Evolutionary conservation across 2,113 vertebrate species (phyloP).

Genomic region (Dermatemys mawii): DNA sequence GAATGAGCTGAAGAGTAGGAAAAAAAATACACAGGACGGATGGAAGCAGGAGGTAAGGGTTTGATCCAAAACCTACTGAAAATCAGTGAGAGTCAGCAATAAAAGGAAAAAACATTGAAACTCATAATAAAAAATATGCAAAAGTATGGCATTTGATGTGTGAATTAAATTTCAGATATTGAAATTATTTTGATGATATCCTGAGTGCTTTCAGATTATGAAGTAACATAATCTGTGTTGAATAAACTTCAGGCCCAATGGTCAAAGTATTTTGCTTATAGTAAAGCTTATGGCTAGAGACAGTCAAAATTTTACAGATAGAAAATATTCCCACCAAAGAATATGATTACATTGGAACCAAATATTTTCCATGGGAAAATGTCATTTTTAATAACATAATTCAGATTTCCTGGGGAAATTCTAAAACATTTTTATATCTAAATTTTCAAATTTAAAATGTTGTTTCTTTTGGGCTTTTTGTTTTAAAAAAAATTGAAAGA

Average conservation of each 20-base stretch:
- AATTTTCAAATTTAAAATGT: not conserved
- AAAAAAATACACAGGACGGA: slow-evolving; percentile 7
- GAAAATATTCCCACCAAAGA: not conserved
- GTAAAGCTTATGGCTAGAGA: not conserved
- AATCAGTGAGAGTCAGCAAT: not conserved
- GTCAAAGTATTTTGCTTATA: not conserved
- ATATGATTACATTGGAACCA: not conserved
- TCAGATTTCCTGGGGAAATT: not conserved
- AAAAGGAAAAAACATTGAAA: not conserved
- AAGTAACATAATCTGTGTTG: not conserved
- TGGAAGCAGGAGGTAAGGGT: not conserved
- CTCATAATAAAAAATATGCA: not conserved
- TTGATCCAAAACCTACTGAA: not conserved
- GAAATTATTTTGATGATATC: not conserved
- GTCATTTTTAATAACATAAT: not conserved
- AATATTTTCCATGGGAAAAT: not conserved
- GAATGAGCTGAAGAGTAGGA: slow-evolving; percentile 19
- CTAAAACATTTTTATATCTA: not conserved
- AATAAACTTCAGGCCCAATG: not conserved
- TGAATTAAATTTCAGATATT: slow-evolving; percentile 1
- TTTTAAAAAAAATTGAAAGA: not conserved
- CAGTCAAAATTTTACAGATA: not conserved
- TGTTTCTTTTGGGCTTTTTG: not conserved
- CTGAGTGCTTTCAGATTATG: not conserved
- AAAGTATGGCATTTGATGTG: not conserved